Evolutionary conservation across 1,140 invertebrate species (phyloP).

Genomic region (Trachymyrmex septentrionalis): DNA sequence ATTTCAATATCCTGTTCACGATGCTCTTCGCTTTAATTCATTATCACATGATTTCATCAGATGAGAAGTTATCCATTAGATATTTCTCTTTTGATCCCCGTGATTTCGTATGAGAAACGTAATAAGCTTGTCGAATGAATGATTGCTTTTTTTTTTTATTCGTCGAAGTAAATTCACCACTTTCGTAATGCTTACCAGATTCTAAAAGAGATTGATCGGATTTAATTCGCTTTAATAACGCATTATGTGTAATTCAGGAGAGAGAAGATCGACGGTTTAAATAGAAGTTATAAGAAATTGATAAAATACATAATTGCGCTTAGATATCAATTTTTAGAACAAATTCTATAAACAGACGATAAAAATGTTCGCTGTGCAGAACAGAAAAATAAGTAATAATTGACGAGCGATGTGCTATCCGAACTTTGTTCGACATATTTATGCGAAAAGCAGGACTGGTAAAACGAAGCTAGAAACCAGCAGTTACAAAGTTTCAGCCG

Average conservation of each 20-base stretch:
- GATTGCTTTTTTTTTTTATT: neutral
- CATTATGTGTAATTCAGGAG: neutral
- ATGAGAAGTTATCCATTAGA: neutral
- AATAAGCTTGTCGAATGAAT: slow-evolving; percentile 15
- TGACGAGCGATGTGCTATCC: neutral
- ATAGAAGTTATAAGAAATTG: neutral
- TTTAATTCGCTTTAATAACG: slow-evolving; percentile 1
- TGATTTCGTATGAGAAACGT: neutral
- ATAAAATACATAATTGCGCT: neutral
- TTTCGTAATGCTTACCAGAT: neutral
- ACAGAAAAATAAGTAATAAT: neutral
- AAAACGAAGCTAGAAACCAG: neutral
- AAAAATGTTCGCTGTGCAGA: neutral
- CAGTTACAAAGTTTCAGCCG: slow-evolving; percentile 32
- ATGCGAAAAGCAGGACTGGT: neutral
- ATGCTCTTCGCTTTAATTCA: slow-evolving; percentile 17
- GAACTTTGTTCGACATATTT: slow-evolving; percentile 5
- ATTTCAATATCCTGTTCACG: neutral
- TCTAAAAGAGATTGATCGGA: neutral
- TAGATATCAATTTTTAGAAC: neutral
- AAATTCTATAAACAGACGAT: neutral
- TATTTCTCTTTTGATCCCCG: neutral
- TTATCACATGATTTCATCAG: neutral
- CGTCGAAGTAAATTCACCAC: neutral
- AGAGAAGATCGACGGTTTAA: neutral